Evolutionary conservation across 2,113 vertebrate genomes (phyloP).

Genomic region (Ageneiosus marmoratus): DNA sequence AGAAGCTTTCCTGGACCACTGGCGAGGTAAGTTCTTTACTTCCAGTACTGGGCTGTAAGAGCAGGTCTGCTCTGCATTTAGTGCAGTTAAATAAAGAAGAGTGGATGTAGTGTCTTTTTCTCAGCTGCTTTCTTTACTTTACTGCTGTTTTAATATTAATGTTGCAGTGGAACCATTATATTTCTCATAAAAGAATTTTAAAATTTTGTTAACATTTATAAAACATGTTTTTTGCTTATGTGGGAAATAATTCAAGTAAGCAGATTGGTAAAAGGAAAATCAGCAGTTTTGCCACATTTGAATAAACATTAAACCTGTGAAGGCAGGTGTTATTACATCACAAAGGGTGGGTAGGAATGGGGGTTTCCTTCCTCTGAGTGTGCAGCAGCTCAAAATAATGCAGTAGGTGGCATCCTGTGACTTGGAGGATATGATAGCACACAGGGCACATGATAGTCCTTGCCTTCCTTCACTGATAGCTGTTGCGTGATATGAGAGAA

Average conservation of each 20-base stretch:
- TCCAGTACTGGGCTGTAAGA: neutral
- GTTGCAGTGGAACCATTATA: too few relatives aligned
- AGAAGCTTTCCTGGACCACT: slow-evolving; percentile 84
- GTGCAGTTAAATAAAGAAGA: neutral
- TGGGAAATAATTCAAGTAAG: neutral
- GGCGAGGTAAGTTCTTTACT: slow-evolving; percentile 71
- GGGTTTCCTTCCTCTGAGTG: too few relatives aligned
- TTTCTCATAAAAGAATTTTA: too few relatives aligned
- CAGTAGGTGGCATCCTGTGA: too few relatives aligned
- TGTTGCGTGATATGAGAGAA: too few relatives aligned
- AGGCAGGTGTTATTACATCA: neutral
- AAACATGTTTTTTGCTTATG: too few relatives aligned
- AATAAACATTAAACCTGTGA: neutral
- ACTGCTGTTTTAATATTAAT: neutral
- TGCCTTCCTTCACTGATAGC: too few relatives aligned
- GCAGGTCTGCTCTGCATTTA: neutral
- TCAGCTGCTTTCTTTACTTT: neutral
- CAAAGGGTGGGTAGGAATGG: too few relatives aligned
- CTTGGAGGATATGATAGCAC: too few relatives aligned
- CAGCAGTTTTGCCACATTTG: neutral
- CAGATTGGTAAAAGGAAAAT: neutral
- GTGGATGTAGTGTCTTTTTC: neutral
- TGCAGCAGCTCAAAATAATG: too few relatives aligned
- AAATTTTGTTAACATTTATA: neutral
- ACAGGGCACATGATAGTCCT: too few relatives aligned